Percentiles rank a stretch among this genome's conserved stretches.
Conservation (phyloP, 1,140 invertebrate species). For the Aphelenchoides besseyi region DNA sequence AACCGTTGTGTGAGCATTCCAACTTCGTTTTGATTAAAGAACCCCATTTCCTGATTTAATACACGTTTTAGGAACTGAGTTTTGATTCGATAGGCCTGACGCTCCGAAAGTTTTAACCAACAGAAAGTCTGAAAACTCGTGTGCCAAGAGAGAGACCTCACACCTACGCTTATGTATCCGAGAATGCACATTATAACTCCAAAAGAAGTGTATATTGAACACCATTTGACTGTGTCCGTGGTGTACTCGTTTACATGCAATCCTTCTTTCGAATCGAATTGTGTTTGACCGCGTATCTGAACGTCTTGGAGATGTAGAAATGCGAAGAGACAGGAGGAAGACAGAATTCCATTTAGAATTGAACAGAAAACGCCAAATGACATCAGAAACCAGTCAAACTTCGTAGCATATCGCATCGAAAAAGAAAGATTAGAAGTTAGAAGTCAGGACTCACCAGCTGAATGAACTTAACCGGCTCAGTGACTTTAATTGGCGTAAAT, state of each 20-base stretch:
- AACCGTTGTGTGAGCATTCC: conserved; percentile 21
- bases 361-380: conserved; percentile 5
- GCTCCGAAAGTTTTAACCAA: conserved; percentile 20
- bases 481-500: background rate
- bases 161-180: background rate
- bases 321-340: background rate
- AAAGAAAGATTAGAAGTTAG: background rate
- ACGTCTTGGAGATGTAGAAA: conserved; percentile 10
- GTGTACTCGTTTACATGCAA: conserved; percentile 21
- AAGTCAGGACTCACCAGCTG: background rate
- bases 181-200: conserved; percentile 17
- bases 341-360: conserved; percentile 4
- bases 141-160: background rate
- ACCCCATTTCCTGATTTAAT: conserved; percentile 26
- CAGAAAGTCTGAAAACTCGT: background rate
- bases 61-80: conserved; percentile 25
- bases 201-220: conserved; percentile 8
- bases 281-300: conserved; percentile 16
- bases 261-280: background rate
- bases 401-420: conserved; percentile 20
- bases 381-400: conserved; percentile 23
- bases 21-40: conserved; percentile 29
- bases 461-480: background rate
- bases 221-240: background rate
- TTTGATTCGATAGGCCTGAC: conserved; percentile 23